Evolutionary conservation across 1,140 invertebrate genomes (phyloP), one percentile per base, ranked within the genome.

Genomic region (Ips nitidus): DNA sequence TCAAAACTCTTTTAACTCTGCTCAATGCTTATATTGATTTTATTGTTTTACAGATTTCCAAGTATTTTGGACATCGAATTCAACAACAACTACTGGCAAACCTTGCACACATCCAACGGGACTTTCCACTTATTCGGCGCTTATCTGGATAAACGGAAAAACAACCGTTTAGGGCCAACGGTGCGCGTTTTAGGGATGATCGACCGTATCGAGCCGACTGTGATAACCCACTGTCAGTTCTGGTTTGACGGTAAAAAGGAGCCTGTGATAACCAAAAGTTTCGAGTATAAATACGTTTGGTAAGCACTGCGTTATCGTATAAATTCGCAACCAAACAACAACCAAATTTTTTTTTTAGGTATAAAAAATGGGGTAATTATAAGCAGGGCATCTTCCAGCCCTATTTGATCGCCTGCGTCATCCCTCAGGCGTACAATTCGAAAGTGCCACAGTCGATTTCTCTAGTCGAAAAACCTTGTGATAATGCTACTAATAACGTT

Each of bases 211-310:
- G 90, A 94, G 79, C 94, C 94, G 0, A 89, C 86, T 41, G 86
- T 94, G 1, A 88, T 88, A 69, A 93, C 92, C 0, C 90, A 89
- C 77, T 97, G 94, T 76, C 93, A 95, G 76, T 86, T 97, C 66
- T 97, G 94, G 94, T 96, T 93, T 81, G 91, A 94, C 52, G 88
- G 89, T 36, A 87, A 91, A 69, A 90, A 89, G 67, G 90, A 91
- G 71, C 86, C 89, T 0, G 88, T 90, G 2, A 86, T 96, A 37
- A 87, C 92, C 2, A 91, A 91, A 74, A 88, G 87, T 2, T 86
- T 92, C 65, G 93, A 95, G 79, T 97, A 96, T 81, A 95, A 95
- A 76, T 96, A 96, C 78, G 92, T 95, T 70, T 97, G 94, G 94
- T 74, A 64, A 70, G 69, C 66, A 7, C n/a, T n/a, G n/a, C n/a